Evolutionary conservation across 2,797 vertebrate species (phyloP).

Genomic region (Enteromius radiatus): DNA sequence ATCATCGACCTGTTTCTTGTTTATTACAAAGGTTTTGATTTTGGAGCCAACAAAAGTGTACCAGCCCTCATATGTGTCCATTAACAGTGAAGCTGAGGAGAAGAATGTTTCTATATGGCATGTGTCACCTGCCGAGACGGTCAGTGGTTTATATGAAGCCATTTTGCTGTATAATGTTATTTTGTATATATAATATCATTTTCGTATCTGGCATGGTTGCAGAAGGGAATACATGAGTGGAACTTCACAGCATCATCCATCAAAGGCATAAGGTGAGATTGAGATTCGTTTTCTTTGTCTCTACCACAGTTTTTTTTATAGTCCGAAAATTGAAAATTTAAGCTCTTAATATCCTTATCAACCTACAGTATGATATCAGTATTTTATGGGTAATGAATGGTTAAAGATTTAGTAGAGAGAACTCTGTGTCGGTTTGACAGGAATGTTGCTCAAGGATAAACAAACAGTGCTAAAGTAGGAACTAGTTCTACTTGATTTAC

Average conservation of each 20-base stretch:
- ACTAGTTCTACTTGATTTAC: neutral
- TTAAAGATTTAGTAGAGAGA: neutral
- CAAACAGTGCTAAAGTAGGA: neutral
- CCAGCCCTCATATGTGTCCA: constrained; percentile 93
- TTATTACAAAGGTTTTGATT: constrained; percentile 85
- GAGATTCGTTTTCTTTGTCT: constrained; percentile 30
- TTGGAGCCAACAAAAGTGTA: constrained; percentile 93
- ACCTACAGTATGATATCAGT: neutral
- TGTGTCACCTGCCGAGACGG: constrained; percentile 88
- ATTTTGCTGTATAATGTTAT: neutral
- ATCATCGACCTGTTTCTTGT: neutral
- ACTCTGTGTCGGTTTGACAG: neutral
- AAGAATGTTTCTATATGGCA: constrained; percentile 93
- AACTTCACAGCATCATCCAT: constrained; percentile 93
- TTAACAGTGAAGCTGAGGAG: constrained; percentile 93
- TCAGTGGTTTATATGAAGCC: constrained; percentile 66
- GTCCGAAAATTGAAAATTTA: neutral
- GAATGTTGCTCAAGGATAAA: neutral
- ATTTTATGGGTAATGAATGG: neutral
- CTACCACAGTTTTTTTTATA: neutral
- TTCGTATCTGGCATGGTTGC: constrained; percentile 42
- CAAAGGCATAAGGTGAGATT: constrained; percentile 90
- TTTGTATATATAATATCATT: neutral
- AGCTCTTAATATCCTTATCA: neutral
- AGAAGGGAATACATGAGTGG: constrained; percentile 96